Evolutionary conservation across 2,888 invertebrate species (phyloP), one percentile per base, ranked within the genome.

Genomic region (Papilio elwesi): DNA sequence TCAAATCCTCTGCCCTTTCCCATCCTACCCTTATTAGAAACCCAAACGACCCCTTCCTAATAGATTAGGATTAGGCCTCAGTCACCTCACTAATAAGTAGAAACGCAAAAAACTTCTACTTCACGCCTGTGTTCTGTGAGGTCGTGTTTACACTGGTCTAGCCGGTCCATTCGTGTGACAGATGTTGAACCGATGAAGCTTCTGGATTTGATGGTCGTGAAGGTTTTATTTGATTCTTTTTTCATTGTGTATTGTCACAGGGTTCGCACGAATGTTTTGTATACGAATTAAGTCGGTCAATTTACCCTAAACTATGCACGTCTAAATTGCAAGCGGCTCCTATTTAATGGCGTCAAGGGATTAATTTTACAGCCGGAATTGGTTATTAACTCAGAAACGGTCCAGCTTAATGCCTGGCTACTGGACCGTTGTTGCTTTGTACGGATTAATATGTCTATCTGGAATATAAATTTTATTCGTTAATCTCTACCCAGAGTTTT

Each of bases 301-400:
- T 64, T 64, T 13, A 26, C 3, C 11, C 48, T 64, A 64, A 64
- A 64, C 49, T 64, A 64, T 64, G 49, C 64, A 64, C 64, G 49
- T 49, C 64, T 64, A 64, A 64, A 64, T 64, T 64, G 49, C 64
- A 49, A 49, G 48, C 49, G 26, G 49, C 64, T 64, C n/a, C 64
- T 64, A 64, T 49, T 49, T 64, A 64, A 64, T 64, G 64, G 64
- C 13, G 26, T 10, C 26, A 12, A 49, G 64, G 64, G 64, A 64
- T 64, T 64, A 64, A 64, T 64, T 64, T 49, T 64, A 49, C 10
- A 49, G 64, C 49, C 26, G 64, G 36, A 64, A 64, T 64, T 49
- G 49, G 64, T 48, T 48, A 49, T 64, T 64, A 64, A 64, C 36
- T 64, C 49, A 36, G 64, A 48, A 64, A 64, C 36, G 36, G 48